Base-by-base conservation (phyloP, 2,888 invertebrate genomes). In the Plagodis dolabraria region DNA sequence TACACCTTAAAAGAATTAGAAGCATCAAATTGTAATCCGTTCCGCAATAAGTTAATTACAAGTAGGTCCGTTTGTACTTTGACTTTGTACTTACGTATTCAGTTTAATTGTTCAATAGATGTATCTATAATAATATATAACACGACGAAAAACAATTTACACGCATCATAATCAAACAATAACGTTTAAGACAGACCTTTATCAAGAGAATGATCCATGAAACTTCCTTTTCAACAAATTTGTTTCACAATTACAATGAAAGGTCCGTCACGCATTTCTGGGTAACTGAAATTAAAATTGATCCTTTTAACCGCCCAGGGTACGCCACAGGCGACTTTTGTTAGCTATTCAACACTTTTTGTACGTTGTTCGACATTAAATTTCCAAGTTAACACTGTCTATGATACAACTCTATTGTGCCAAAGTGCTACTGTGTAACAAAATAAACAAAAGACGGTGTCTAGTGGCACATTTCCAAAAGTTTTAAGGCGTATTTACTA, bases 351-450 rank as follows among this genome's bases (percentile, higher is more conserved):
- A 7, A 36, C 10, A 12, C 47, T 53, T 48, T 49, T 53, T 48
- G 36, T 7, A 40, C 50, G 38, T 10, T 8, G 9, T 33, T 36
- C n/a, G n/a, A 4, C 33, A 49, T 34, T 38, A 38, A 38, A 12
- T 44, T 33, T n/a, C 48, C 6, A 10, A 42, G 40, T 38, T 22
- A 22, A 22, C 22, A 22, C 22, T 1, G 22, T 22, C 1, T 22
- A 22, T 22, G 33, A 46, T 43, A 57, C 58, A 65, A 38, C 53
- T 61, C 52, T 48, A 67, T 67, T 64, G 69, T 72, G 70, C 63
- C 64, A 67, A 76, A 75, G 77, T 74, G 86, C 87, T 85, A 83
- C 88, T 83, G 87, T 83, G 76, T 53, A 64, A 44, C 33, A 48
- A 59, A 56, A 59, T 48, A 60, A 60, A 56, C 49, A 61, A 53